phyloP scores from a whole-genome alignment of 2,797 vertebrate species.

The Gorsachius magnificus region DNA sequence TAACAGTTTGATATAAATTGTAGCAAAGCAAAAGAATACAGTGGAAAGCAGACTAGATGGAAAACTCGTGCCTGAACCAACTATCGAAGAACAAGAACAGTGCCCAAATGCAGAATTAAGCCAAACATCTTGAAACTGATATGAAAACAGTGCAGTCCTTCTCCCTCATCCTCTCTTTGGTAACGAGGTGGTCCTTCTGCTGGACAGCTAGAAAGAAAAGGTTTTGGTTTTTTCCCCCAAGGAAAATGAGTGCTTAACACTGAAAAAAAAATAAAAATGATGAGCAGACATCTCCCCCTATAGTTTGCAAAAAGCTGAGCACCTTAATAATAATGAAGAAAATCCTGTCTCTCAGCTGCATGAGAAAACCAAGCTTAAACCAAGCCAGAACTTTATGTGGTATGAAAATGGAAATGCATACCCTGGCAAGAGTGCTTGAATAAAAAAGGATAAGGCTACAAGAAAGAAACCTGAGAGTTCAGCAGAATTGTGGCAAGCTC shows the following conservation, averaged over 20 bases:
- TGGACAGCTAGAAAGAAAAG: background rate
- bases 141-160: background rate
- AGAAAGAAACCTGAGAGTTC: background rate
- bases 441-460: background rate
- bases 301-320: background rate
- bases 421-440: background rate
- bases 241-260: background rate
- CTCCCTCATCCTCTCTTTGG: background rate
- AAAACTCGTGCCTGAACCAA: background rate
- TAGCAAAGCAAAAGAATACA: background rate
- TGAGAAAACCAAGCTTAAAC: background rate
- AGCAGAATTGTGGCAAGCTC: background rate
- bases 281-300: constrained; percentile 21
- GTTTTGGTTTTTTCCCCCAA: background rate
- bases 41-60: background rate
- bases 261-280: background rate
- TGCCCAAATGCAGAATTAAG: background rate
- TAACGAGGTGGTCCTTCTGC: fast-evolving
- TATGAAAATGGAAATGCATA: background rate
- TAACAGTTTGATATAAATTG: background rate
- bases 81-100: background rate
- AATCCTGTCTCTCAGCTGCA: background rate
- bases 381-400: background rate
- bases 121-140: background rate
- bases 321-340: background rate